These are phyloP conservation scores for Pseudonaja textilis DNA, from an alignment of 2,113 vertebrate species.

Conservation along the genomic window DNA sequence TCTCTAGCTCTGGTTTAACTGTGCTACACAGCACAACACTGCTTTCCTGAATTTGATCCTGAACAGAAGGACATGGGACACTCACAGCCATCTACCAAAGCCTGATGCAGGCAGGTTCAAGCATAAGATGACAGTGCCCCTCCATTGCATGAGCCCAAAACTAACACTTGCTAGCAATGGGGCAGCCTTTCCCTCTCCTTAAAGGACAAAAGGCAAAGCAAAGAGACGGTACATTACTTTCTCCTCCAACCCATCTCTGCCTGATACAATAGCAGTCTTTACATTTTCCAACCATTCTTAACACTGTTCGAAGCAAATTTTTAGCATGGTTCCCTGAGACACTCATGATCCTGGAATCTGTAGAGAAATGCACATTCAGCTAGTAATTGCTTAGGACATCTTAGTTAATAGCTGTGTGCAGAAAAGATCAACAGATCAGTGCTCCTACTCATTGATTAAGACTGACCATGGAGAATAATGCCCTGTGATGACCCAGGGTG, in stretches of 20 bases:
- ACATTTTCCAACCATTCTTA: neutral
- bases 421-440: neutral
- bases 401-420: neutral
- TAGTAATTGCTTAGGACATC: neutral
- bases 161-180: neutral
- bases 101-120: neutral
- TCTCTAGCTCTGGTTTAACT: conserved; percentile 42
- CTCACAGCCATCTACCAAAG: neutral
- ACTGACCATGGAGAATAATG: neutral
- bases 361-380: neutral
- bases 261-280: neutral
- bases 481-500: too few relatives aligned
- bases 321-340: neutral
- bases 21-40: conserved; percentile 22
- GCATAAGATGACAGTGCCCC: neutral
- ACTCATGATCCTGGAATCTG: neutral
- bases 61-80: conserved; percentile 43
- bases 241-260: neutral
- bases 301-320: neutral
- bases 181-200: neutral
- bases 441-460: neutral
- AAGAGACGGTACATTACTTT: neutral
- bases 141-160: neutral
- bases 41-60: conserved; percentile 17
- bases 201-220: neutral